Percentiles rank a stretch among this genome's conserved stretches.
phyloP scores from a whole-genome alignment of 2,888 invertebrate species.

The Ichneumon xanthorius region DNA sequence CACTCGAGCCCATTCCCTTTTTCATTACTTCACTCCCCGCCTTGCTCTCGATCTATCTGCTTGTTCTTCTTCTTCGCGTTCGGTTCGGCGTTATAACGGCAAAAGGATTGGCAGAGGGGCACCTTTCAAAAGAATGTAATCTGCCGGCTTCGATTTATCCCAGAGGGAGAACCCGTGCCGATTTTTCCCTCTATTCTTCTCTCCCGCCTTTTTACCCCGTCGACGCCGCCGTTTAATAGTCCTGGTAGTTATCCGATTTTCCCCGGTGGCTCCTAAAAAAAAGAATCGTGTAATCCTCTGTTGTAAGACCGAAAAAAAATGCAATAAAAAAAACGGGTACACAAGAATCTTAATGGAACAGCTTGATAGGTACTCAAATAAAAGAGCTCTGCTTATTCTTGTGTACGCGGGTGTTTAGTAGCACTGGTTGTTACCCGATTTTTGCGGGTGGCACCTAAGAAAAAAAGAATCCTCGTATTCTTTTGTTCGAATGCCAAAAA shows the following conservation, averaged over 20 bases:
- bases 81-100: constrained; percentile 38
- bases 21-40: constrained; percentile 16
- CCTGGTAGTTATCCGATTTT: not conserved
- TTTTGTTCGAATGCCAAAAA: not conserved
- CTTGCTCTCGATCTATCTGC: constrained; percentile 29
- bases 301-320: not conserved
- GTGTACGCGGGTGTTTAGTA: too few relatives aligned
- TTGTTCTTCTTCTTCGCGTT: constrained; percentile 26
- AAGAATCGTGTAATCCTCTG: too few relatives aligned
- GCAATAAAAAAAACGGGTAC: too few relatives aligned
- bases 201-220: not conserved
- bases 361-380: too few relatives aligned
- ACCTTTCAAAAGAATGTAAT: constrained; percentile 48
- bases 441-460: too few relatives aligned
- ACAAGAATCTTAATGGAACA: too few relatives aligned
- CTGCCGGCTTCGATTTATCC: constrained; percentile 46
- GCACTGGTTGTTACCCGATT: too few relatives aligned
- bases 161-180: constrained; percentile 35
- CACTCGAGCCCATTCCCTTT: constrained; percentile 9
- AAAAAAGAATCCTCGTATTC: too few relatives aligned
- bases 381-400: too few relatives aligned
- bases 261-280: not conserved
- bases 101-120: constrained; percentile 41
- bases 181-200: constrained; percentile 26
- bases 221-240: not conserved